phyloP scores from a whole-genome alignment of 2,888 invertebrate genomes.

The Epistrophe eligans region DNA sequence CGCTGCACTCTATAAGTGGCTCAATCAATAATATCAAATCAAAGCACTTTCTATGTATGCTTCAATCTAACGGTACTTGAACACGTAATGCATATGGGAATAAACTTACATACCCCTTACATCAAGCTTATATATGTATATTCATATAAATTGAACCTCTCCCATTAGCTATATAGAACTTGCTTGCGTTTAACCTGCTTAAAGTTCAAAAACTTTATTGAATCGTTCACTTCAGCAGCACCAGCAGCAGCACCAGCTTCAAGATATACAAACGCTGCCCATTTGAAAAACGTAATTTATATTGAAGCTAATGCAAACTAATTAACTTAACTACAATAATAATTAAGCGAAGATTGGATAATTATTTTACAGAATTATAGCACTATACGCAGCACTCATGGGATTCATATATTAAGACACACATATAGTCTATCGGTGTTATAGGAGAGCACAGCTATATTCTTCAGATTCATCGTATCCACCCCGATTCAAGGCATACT shows the following conservation, averaged over 20 bases:
- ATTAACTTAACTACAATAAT: conserved; percentile 75
- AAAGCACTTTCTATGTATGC: conserved; percentile 65
- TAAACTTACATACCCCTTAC: conserved; percentile 24
- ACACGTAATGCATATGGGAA: conserved; percentile 26
- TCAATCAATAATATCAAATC: conserved; percentile 46
- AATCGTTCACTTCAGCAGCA: neutral
- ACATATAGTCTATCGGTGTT: conserved; percentile 13
- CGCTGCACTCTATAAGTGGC: conserved; percentile 35
- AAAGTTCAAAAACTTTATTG: conserved; percentile 39
- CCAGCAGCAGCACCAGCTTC: neutral
- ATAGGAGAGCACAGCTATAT: conserved; percentile 21
- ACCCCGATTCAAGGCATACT: conserved; percentile 17
- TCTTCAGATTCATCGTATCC: conserved; percentile 53
- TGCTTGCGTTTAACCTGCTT: conserved; percentile 14
- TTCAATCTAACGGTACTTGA: conserved; percentile 33
- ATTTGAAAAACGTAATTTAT: conserved; percentile 65
- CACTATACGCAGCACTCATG: conserved; percentile 55
- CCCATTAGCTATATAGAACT: conserved; percentile 35
- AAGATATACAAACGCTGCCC: conserved; percentile 38
- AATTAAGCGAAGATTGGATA: conserved; percentile 75
- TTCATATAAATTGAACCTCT: conserved; percentile 44
- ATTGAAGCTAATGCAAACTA: conserved; percentile 73
- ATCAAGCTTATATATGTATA: neutral
- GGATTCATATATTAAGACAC: conserved; percentile 17
- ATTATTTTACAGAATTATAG: conserved; percentile 69